Conservation (phyloP, 2,113 vertebrate species). For the Myotis brandtii region DNA sequence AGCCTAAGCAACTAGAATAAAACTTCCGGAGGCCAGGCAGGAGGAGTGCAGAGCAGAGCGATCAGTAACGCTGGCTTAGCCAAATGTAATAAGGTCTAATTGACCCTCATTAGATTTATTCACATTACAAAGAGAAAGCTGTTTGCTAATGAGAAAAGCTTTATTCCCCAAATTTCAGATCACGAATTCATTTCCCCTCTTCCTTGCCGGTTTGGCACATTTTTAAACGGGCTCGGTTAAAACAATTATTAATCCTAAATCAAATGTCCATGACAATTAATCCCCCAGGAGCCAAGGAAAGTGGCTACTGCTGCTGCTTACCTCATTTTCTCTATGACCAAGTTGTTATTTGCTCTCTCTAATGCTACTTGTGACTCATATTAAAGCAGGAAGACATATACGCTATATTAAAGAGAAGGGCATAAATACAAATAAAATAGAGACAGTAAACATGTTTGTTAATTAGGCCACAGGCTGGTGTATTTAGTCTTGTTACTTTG, state of each 20-base stretch:
- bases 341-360: constrained; percentile 13
- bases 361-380: neutral
- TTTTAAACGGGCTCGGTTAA: constrained; percentile 76
- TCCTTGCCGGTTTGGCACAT: constrained; percentile 73
- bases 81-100: constrained; percentile 77
- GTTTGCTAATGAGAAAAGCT: constrained; percentile 77
- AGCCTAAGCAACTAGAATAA: neutral
- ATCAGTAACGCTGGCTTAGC: constrained; percentile 46
- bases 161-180: constrained; percentile 77
- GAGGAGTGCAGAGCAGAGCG: neutral
- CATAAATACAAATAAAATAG: constrained; percentile 13
- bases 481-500: neutral
- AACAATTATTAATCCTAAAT: constrained; percentile 80
- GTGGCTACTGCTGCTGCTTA: neutral
- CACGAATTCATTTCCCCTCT: constrained; percentile 72
- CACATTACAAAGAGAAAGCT: constrained; percentile 73
- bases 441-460: neutral
- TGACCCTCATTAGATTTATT: constrained; percentile 79
- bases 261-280: constrained; percentile 80
- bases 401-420: neutral
- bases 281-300: constrained; percentile 60
- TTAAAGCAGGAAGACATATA: constrained; percentile 44
- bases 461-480: neutral
- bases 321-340: constrained; percentile 59
- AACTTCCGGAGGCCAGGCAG: constrained; percentile 2